Percentiles rank a stretch among this genome's conserved stretches.
phyloP scores from a whole-genome alignment of 2,797 vertebrate genomes.

The Danio choprae region DNA sequence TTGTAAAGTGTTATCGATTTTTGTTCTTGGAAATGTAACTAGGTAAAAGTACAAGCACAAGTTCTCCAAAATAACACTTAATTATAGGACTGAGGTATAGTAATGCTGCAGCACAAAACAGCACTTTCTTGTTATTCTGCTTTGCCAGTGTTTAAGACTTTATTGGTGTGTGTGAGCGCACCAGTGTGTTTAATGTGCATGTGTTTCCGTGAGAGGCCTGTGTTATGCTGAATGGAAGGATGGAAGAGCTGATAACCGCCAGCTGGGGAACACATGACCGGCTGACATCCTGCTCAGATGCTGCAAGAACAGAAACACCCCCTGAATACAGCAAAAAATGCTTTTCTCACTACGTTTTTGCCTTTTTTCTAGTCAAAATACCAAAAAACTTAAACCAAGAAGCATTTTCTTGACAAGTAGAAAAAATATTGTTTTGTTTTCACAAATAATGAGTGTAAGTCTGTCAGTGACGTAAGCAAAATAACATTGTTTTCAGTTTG shows the following conservation, averaged over 20 bases:
- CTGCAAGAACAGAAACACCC: conserved; percentile 30
- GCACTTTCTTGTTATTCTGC: conserved; percentile 8
- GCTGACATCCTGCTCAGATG: conserved; percentile 48
- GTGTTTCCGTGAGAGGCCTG: conserved; percentile 15
- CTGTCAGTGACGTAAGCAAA: too few relatives aligned
- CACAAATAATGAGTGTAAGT: too few relatives aligned
- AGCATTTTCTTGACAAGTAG: too few relatives aligned
- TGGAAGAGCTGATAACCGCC: conserved; percentile 39
- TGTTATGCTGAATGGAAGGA: conserved; percentile 32
- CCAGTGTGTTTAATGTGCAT: conserved; percentile 19
- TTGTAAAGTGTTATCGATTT: background rate
- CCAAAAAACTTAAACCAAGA: too few relatives aligned
- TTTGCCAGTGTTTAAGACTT: background rate
- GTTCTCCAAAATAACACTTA: background rate
- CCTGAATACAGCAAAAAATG: background rate
- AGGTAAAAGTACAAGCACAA: background rate
- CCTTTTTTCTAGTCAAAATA: too few relatives aligned
- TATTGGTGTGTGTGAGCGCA: background rate
- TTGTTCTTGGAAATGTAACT: background rate
- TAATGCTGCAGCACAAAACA: background rate
- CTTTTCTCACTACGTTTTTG: too few relatives aligned
- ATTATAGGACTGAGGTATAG: background rate
- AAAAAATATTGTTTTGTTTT: too few relatives aligned
- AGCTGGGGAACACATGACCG: conserved; percentile 48
- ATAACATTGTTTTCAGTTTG: too few relatives aligned